Base-by-base conservation (phyloP, 2,113 vertebrate species). In the Mustela nigripes region DNA sequence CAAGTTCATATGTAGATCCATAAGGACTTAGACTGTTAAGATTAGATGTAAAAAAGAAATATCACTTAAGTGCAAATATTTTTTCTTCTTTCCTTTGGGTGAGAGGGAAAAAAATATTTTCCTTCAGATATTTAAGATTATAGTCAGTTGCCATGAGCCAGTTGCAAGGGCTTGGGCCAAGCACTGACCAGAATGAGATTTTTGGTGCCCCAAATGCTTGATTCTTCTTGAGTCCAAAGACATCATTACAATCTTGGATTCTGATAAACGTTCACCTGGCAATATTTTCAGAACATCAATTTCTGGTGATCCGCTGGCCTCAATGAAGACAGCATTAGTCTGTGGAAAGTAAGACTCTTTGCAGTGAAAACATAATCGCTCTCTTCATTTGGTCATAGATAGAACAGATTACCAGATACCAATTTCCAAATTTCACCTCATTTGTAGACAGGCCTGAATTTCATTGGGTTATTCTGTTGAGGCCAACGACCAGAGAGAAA, bases 281-380 rank as follows among this genome's bases (percentile, higher is more conserved):
- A 39, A 94, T 36, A 67, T 78, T 87, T 90, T 71, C n/a, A 83
- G 71, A 93, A 82, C 26, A 67, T 1, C 50, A 11, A 89, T 82
- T 96, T 92, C 33, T 63, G 16, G 31, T 21, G 19, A 26, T 63
- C 8, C 8, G 11, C 10, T 50, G 7, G 16, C 31, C 42, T 95
- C n/a, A 2, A 22, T 71, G 50, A 95, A 95, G 63, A 7, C 24
- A 26, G 33, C 33, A 65, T 80, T 65, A 71, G 7, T 42, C 21
- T 71, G 50, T 95, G 65, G 14, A 95, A 89, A 97, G 50, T 45
- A 11, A 78, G 50, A 36, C 2, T 87, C n/a, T 96, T 90, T n/a
- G 91, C 67, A 83, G 3, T 88, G 71, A 88, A 81, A 85, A 69
- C 10, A 69, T 11, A 91, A 53, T 63, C 62, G 62, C 12, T 42